Conservation (phyloP, 2,888 invertebrate genomes). For the Schizotus pectinicornis region DNA sequence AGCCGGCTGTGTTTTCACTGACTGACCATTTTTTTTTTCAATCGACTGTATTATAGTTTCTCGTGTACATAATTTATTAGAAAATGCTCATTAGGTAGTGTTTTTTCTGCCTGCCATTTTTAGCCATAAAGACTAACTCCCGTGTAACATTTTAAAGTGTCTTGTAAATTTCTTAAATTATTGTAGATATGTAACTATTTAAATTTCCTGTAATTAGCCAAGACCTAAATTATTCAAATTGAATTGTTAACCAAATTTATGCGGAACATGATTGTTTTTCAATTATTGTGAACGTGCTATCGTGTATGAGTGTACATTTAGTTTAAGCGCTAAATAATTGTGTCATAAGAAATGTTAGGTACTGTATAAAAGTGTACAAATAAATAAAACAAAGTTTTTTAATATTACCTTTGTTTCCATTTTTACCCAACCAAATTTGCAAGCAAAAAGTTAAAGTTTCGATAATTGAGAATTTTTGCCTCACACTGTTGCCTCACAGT, state of each 20-base stretch:
- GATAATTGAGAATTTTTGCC: no score
- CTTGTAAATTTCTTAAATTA: constrained; percentile 32
- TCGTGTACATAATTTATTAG: constrained; percentile 36
- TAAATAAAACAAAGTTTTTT: constrained; percentile 26
- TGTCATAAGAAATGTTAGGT: constrained; percentile 29
- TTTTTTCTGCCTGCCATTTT: constrained; percentile 49
- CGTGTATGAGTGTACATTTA: constrained; percentile 25
- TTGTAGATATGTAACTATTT: constrained; percentile 41
- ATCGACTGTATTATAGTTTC: constrained; percentile 30
- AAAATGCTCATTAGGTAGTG: constrained; percentile 50
- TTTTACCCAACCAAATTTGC: no score
- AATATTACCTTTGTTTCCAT: constrained; percentile 8
- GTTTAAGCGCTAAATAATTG: constrained; percentile 29
- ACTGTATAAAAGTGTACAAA: constrained; percentile 33
- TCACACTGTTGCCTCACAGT: no score
- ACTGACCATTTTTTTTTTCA: constrained; percentile 37
- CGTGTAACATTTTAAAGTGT: constrained; percentile 13
- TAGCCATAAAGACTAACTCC: constrained; percentile 46
- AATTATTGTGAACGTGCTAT: constrained; percentile 9
- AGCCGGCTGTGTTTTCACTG: constrained; percentile 40
- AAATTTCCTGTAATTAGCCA: constrained; percentile 30
- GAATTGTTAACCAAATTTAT: constrained; percentile 40
- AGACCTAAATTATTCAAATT: constrained; percentile 39
- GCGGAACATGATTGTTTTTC: constrained; percentile 9
- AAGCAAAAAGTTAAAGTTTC: no score